Evolutionary conservation across 2,113 vertebrate species (phyloP).

Genomic region (Platichthys flesus): DNA sequence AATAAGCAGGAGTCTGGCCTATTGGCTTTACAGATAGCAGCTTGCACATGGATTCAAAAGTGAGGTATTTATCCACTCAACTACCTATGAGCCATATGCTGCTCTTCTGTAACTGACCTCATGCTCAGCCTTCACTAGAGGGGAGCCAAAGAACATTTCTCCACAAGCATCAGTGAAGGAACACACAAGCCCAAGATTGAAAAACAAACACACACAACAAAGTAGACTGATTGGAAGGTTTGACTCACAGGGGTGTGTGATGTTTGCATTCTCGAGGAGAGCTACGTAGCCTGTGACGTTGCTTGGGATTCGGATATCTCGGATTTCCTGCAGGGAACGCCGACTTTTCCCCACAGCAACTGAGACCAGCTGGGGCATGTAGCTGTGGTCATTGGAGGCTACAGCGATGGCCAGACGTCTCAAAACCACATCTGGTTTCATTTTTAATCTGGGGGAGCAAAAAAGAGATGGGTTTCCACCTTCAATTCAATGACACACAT

Average conservation of each 20-base stretch:
- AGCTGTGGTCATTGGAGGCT: constrained; percentile 94
- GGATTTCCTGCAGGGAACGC: constrained; percentile 91
- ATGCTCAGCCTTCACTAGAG: neutral
- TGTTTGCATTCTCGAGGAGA: constrained; percentile 95
- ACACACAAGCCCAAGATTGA: neutral
- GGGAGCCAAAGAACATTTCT: neutral
- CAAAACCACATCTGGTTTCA: constrained; percentile 95
- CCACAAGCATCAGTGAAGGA: neutral
- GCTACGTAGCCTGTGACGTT: constrained; percentile 96
- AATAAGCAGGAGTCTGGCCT: neutral
- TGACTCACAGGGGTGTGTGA: constrained; percentile 94
- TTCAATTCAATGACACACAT: neutral
- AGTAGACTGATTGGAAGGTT: constrained; percentile 6
- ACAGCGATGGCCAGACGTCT: constrained; percentile 94
- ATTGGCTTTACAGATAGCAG: neutral
- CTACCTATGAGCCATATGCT: neutral
- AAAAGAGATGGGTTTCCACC: neutral
- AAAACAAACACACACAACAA: neutral
- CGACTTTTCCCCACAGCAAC: constrained; percentile 92
- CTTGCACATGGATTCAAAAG: neutral
- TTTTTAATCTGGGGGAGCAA: constrained; percentile 86
- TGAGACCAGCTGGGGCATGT: constrained; percentile 98
- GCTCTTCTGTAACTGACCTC: neutral
- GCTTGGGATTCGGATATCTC: constrained; percentile 96
- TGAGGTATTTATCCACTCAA: neutral